These are phyloP conservation scores for Heliconius charithonia DNA, from an alignment of 2,888 invertebrate species.

Conservation along the genomic window DNA sequence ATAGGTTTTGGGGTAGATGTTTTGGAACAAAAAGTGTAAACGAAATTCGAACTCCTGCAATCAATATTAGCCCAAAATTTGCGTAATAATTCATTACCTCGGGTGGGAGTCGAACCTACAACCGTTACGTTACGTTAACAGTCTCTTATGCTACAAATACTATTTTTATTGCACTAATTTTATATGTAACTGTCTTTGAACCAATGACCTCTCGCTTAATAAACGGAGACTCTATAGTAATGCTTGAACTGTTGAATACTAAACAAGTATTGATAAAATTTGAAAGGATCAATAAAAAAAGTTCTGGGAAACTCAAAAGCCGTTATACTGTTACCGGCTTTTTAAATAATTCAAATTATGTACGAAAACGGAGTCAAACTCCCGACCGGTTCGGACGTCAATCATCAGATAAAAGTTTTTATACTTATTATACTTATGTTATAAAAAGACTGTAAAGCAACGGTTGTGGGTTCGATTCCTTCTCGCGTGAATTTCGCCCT, in stretches of 20 bases:
- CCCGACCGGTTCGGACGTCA: slow-evolving; percentile 21
- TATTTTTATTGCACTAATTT: neutral
- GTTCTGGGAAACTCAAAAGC: slow-evolving; percentile 9
- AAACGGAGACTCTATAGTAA: neutral
- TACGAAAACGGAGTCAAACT: slow-evolving; percentile 22
- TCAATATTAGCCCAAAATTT: too few species aligned
- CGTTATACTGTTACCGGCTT: slow-evolving; percentile 14
- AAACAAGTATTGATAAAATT: slow-evolving; percentile 12
- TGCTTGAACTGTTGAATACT: neutral
- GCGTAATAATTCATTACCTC: too few species aligned
- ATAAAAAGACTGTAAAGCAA: neutral
- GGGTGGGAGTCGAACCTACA: too few species aligned
- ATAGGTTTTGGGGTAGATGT: too few species aligned
- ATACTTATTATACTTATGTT: neutral
- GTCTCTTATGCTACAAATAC: neutral
- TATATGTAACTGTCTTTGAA: slow-evolving; percentile 3
- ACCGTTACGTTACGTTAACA: too few species aligned
- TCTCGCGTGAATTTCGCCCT: neutral
- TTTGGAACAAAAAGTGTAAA: too few species aligned
- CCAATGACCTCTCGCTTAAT: neutral
- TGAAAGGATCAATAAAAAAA: slow-evolving; percentile 16
- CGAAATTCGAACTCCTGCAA: too few species aligned
- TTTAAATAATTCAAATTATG: slow-evolving; percentile 25
- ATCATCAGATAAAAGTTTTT: slow-evolving; percentile 5
- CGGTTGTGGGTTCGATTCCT: neutral